These are phyloP conservation scores for Dromaius novaehollandiae DNA, from an alignment of 2,113 vertebrate species.

Conservation along the genomic window DNA sequence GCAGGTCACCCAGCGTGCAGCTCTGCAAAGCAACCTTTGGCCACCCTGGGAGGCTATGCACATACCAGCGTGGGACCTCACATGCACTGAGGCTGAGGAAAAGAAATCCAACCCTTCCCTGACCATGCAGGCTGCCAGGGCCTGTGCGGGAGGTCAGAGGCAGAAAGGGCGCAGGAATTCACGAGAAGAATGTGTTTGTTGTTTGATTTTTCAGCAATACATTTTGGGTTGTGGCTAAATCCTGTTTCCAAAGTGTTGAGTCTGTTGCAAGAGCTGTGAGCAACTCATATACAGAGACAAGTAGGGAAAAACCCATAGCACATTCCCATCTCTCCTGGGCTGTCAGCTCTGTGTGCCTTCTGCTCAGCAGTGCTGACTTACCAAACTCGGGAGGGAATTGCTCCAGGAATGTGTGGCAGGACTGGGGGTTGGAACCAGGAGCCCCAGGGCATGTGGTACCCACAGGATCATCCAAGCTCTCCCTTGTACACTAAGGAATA, in stretches of 20 bases:
- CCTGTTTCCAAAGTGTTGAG: background rate
- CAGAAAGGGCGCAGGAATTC: background rate
- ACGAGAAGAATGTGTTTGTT: background rate
- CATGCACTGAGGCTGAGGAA: background rate
- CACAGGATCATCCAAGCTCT: background rate
- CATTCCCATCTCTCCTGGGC: background rate
- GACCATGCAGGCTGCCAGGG: background rate
- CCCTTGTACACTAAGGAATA: background rate
- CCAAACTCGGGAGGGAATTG: background rate
- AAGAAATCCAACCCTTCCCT: background rate
- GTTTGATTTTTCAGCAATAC: background rate
- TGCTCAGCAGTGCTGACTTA: accelerated
- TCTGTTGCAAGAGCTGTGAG: background rate
- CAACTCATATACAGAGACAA: accelerated
- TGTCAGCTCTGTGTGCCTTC: background rate
- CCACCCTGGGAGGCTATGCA: background rate
- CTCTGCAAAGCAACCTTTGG: background rate
- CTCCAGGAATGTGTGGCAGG: background rate
- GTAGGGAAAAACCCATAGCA: background rate
- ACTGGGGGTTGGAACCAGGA: background rate
- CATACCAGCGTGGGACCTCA: background rate
- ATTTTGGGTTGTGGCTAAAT: background rate
- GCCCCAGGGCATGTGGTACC: accelerated
- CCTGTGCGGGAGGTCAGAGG: background rate
- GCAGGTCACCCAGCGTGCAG: background rate